Evolutionary conservation across 2,797 vertebrate species (phyloP), one percentile per base, ranked within the genome.

Genomic region (Coccyzus lansbergi): DNA sequence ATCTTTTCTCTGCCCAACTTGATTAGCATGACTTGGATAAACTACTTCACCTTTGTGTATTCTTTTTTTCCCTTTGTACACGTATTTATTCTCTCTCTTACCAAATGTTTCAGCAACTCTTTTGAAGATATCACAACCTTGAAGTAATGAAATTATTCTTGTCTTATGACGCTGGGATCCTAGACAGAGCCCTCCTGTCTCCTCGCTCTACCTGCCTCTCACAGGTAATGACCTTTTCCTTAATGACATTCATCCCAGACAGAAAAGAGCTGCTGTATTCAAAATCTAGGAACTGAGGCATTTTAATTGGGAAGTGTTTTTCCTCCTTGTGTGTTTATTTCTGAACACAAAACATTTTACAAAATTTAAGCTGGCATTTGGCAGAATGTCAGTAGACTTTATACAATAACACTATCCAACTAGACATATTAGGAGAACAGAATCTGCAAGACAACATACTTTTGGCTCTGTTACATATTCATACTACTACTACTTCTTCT

Each of bases 1-100:
- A 93, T 96, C 85, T 90, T 91, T 92, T 88, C 88, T 93, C 70
- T 94, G 87, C 76, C 85, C 92, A 86, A 70, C n/a, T 40, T 0
- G 18, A 94, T 96, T 94, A 96, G 31, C 83, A 78, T 84, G 94
- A 90, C 70, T 93, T 79, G 88, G 85, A 91, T 91, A 92, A 94
- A 95, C 93, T 93, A 69, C 34, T 93, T 92, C 85, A 90, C 90
- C 88, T 92, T 90, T 86, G 74, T 56, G 1, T 76, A 76, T 83
- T 90, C 40, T 38, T 59, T 70, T 72, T 88, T 91, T 72, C 49
- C 22, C 25, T 78, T 90, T 58, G 22, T 40, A 53, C 24, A 64
- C 87, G 68, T 95, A 90, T 90, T 83, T 91, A 81, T 93, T 90
- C 63, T n/a, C 5, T 31, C 70, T 76, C 44, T 51, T 53, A 70